Conservation (phyloP, 2,113 vertebrate genomes). For the Lophius piscatorius region DNA sequence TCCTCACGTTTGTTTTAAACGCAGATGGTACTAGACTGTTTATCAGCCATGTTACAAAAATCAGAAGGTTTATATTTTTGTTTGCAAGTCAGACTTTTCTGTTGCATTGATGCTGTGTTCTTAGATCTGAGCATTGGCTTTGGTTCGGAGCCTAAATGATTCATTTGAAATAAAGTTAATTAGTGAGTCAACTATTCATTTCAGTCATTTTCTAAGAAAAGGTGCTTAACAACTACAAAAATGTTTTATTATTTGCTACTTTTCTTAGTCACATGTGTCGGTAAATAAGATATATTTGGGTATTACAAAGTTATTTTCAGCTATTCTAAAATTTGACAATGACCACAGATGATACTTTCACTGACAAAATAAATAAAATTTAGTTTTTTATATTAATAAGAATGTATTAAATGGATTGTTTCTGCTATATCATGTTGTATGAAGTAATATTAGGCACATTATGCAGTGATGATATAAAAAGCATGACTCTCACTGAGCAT, state of each 20-base stretch:
- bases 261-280: not conserved
- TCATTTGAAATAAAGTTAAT: not conserved
- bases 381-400: too few relatives aligned
- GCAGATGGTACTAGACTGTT: too few relatives aligned
- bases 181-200: not conserved
- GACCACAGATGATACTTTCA: too few relatives aligned
- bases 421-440: too few relatives aligned
- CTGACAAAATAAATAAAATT: too few relatives aligned
- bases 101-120: not conserved
- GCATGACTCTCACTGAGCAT: not conserved
- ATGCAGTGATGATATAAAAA: constrained; percentile 1
- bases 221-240: not conserved
- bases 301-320: too few relatives aligned
- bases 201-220: not conserved
- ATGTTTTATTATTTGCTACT: too few relatives aligned
- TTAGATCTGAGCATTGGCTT: not conserved
- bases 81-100: not conserved
- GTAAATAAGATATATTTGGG: not conserved
- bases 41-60: too few relatives aligned
- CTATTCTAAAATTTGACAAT: too few relatives aligned
- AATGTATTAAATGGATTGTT: too few relatives aligned
- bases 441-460: too few relatives aligned
- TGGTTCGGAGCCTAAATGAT: not conserved
- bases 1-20: too few relatives aligned
- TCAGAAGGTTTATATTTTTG: not conserved